Base-by-base conservation (phyloP, 2,113 vertebrate genomes). In the Eurystomus gularis region DNA sequence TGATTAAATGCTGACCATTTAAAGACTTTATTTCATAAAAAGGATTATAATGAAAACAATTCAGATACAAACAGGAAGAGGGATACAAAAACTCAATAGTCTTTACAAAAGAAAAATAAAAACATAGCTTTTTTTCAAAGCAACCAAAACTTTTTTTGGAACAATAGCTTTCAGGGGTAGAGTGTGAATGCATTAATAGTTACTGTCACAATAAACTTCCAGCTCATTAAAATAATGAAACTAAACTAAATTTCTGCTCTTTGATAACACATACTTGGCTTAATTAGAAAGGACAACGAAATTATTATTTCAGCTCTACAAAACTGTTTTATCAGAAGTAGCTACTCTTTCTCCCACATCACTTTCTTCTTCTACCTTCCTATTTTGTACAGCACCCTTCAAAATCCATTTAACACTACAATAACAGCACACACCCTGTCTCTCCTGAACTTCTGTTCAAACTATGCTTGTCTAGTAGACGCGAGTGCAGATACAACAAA, bases 361-460 rank as follows among this genome's bases (percentile, higher is more conserved):
- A 48, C 3, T 5, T 79, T 5, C 10, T 61, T 8, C 14, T 65
- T 52, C 15, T 29, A 62, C 11, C 3, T 70, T 70, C 10, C 5
- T 58, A 2, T 31, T 68, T 81, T 69, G 15, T 46, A 40, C 9
- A 60, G 9, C 12, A 49, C 6, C 18, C 16, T 75, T 86, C 23
- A 73, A 70, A 82, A 54, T 46, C 29, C 11, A 62, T 57, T 48
- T 49, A 35, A 62, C 2, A 5, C 17, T 28, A 28, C 7, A 40
- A 46, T 57, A 68, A 1, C 13, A 33, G 2, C 13, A 39, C 0
- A 1, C 33, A 11, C 26, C 7, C 9, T 62, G 3, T n/a, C 31
- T 66, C 9, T 78, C 14, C 37, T 64, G 57, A 68, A 29, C 7
- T 49, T 79, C 15, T 31, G 7, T 62, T 62, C n/a, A 20, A 66